Base-by-base conservation (phyloP, 2,888 invertebrate species). In the Drosophila setosimentum region DNA sequence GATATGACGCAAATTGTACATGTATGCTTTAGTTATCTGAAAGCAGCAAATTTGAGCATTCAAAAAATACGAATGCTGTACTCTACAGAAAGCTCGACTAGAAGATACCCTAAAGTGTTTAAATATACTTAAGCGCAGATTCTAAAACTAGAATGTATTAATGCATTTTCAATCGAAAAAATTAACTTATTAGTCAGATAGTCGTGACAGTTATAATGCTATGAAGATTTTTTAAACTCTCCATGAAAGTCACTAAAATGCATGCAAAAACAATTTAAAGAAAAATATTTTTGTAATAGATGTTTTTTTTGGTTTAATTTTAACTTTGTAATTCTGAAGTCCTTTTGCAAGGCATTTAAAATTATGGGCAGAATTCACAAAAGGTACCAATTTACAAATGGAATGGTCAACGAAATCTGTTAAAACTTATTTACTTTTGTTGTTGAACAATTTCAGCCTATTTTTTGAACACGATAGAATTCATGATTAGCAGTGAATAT, bases 1-100 rank as follows among this genome's bases (percentile, higher is more conserved):
- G 33, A 13, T 45, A 45, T 67, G 67, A 49, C 49, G 67, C 54
- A 66, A 49, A 8, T 18, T 35, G 11, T 37, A 50, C 16, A 21
- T 66, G 29, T 32, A 48, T 37, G 18, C 16, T 27, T n/a, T 18
- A 27, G 53, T 48, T 37, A 53, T 67, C 32, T 30, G 18, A 48
- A 32, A 29, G 21, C 40, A 57, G 29, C 16, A 5, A 57, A 21
- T 21, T 21, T 57, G 29, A 55, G n/a, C 37, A 55, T n/a, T n/a
- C 33, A 35, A 13, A 18, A 54, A 16, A 8, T 45, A 45, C 24
- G 8, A 24, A 16, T 1, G 2, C 8, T 45, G 24, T 45, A 4
- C 16, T 24, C 24, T 4, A 16, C 16, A 45, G 45, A 8, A 24
- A 16, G 8, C 24, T 24, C 45, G 4, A 45, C 45, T 24, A 24